Evolutionary conservation across 2,113 vertebrate genomes (phyloP), one percentile per base, ranked within the genome.

Genomic region (Girardinichthys multiradiatus): DNA sequence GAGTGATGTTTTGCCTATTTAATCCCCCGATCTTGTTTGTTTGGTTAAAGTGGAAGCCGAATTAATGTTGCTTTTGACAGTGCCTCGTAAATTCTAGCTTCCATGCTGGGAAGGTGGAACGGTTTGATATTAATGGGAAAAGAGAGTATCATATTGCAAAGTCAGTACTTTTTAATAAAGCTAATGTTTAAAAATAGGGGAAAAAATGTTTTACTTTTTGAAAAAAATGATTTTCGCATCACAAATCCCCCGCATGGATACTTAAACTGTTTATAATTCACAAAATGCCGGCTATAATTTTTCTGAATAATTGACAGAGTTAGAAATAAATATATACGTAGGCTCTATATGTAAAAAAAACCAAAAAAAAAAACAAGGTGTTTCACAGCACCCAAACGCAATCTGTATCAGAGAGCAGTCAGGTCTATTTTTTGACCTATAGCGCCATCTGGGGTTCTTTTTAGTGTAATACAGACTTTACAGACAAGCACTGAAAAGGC

Each of bases 1-100:
- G 86, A 79, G 87, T 82, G 67, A 33, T 4, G 28, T 51, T 35
- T 27, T 26, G 28, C 0, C 1, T 0, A 21, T 39, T 58, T 39
- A 60, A 19, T 13, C 4, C 4, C 9, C 7, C 17, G 26, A 48
- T 68, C 68, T 31, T 21, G 74, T 84, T 84, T 77, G 72, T 87
- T 85, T 80, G 64, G 54, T 64, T 65, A 64, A 81, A 82, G 76
- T 84, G 70, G 37, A 68, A 61, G 15, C 17, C 1, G 70, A 83
- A 54, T 80, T 71, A 70, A 64, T 77, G 82, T 24, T 77, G 82
- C 72, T 17, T 81, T 88, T 45, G 1, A 19, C 0, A 12, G 19
- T 7, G 26, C 14, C 74, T 64, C 58, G 79, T 72, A 72, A 84
- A 81, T 0, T 61, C 0, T 15, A 48, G 8, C 8, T 35, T 57